These are phyloP conservation scores for Babylonia areolata DNA, from an alignment of 1,140 invertebrate species.

Conservation along the genomic window DNA sequence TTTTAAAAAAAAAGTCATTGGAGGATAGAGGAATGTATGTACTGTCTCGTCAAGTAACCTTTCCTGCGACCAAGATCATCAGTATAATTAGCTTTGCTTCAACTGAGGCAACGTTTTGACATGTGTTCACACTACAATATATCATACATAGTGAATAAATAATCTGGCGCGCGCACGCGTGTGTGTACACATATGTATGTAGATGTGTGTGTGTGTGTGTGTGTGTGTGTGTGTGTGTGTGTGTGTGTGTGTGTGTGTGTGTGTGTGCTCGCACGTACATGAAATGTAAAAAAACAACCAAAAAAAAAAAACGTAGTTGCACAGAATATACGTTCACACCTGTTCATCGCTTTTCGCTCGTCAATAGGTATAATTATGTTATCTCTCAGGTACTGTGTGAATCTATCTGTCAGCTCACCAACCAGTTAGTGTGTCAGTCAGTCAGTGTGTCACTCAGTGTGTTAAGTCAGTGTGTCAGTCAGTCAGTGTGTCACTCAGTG, in stretches of 20 bases:
- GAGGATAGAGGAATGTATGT: background rate
- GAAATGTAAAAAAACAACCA: background rate
- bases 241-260: background rate
- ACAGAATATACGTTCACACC: no score
- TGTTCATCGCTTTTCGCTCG: background rate
- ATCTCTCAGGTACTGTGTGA: no score
- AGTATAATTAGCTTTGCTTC: background rate
- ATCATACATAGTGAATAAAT: no score
- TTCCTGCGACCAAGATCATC: background rate
- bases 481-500: background rate
- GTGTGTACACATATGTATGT: background rate
- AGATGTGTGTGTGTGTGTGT: slow-evolving; percentile 11
- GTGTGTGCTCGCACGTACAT: background rate
- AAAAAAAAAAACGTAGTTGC: no score
- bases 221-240: slow-evolving; percentile 23
- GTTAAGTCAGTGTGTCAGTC: no score
- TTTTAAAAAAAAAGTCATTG: background rate
- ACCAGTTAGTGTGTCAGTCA: no score
- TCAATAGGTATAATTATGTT: no score
- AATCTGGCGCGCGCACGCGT: background rate
- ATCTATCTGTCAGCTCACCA: no score
- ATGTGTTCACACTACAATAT: no score
- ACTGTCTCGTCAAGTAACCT: background rate
- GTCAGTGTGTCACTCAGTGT: background rate
- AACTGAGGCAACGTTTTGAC: background rate